Evolutionary conservation across 2,888 invertebrate genomes (phyloP).

Genomic region (Pseudoips prasinana): DNA sequence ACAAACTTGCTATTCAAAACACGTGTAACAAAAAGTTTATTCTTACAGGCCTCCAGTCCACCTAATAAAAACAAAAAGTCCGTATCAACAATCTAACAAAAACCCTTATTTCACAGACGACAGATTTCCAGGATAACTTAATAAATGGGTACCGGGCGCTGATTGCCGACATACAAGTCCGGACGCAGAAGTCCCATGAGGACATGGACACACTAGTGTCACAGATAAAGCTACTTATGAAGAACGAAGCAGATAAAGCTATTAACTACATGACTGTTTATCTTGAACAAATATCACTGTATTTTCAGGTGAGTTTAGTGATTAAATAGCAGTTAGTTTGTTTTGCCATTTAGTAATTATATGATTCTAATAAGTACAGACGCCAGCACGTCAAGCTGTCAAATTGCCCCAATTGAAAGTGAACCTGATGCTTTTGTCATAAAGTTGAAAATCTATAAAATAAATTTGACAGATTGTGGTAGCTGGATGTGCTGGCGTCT

Average conservation of each 20-base stretch:
- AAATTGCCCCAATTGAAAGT: no score
- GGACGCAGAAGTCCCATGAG: slow-evolving; percentile 72
- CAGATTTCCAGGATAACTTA: slow-evolving; percentile 74
- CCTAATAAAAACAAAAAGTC: not conserved
- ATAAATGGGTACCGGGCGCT: slow-evolving; percentile 75
- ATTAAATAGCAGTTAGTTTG: not conserved
- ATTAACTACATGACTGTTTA: slow-evolving; percentile 78
- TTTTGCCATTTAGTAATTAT: no score
- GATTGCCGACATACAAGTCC: slow-evolving; percentile 72
- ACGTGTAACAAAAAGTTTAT: no score
- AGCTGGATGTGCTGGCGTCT: no score
- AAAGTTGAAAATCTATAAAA: no score
- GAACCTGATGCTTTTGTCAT: no score
- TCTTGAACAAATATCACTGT: slow-evolving; percentile 73
- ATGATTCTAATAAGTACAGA: no score
- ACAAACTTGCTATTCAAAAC: no score
- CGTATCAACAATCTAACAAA: slow-evolving; percentile 5
- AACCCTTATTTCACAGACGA: slow-evolving; percentile 51
- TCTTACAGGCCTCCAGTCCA: no score
- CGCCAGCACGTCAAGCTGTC: no score
- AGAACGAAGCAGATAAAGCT: slow-evolving; percentile 75
- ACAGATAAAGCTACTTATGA: slow-evolving; percentile 75
- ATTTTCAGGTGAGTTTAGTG: slow-evolving; percentile 60
- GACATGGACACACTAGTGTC: slow-evolving; percentile 77
- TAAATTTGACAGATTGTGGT: no score